phyloP scores from a whole-genome alignment of 2,797 vertebrate genomes.

The Holocentrus rufus region DNA sequence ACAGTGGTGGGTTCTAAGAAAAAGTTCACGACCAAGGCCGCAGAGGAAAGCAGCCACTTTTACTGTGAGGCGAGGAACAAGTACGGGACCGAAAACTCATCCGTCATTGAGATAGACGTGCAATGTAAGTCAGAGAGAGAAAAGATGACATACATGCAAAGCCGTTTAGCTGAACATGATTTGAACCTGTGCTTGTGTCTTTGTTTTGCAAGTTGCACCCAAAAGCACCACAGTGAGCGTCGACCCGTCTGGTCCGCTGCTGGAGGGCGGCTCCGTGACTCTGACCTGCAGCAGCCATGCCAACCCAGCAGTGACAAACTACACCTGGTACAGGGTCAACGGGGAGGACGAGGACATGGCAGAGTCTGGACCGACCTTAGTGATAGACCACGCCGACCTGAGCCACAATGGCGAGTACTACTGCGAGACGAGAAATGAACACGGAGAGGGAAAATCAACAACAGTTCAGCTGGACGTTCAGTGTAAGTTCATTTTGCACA shows the following conservation, averaged over 20 bases:
- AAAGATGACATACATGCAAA: too few species aligned
- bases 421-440: conserved; percentile 63
- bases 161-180: too few species aligned
- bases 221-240: conserved; percentile 58
- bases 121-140: conserved; percentile 66
- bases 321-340: conserved; percentile 69
- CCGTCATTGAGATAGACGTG: conserved; percentile 61
- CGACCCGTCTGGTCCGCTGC: conserved; percentile 37
- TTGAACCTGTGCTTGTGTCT: conserved; percentile 19
- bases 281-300: conserved; percentile 68
- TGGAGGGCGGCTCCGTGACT: conserved; percentile 64
- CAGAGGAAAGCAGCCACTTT: conserved; percentile 56
- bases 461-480: conserved; percentile 67
- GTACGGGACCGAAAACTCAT: conserved; percentile 71
- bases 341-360: conserved; percentile 22
- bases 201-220: conserved; percentile 66
- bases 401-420: conserved; percentile 55
- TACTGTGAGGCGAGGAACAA: conserved; percentile 65
- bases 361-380: conserved; percentile 20
- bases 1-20: conserved; percentile 29
- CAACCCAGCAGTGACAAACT: conserved; percentile 67
- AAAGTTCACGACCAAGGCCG: conserved; percentile 14
- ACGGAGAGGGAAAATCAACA: conserved; percentile 59
- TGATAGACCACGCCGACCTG: neutral
- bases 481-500: conserved; percentile 64